These are phyloP conservation scores for Cinara cedri DNA, from an alignment of 2,888 invertebrate genomes.

Conservation along the genomic window DNA sequence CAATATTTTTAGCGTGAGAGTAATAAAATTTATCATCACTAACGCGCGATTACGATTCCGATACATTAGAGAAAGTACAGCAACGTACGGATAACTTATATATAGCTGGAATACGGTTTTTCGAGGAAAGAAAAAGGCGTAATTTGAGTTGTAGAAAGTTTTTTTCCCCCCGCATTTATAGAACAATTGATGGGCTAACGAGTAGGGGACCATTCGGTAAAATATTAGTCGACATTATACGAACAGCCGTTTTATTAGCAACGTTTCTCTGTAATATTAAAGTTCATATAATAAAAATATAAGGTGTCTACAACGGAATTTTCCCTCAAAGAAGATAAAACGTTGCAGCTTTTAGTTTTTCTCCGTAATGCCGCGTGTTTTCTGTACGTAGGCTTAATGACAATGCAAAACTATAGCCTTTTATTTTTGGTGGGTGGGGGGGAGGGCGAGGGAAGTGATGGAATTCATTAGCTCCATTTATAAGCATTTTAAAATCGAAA, in stretches of 20 bases:
- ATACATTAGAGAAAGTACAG: not conserved
- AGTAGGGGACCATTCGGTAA: not conserved
- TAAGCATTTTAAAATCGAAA: no score
- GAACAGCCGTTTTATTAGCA: constrained; percentile 1
- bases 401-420: not conserved
- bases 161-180: not conserved
- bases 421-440: no score
- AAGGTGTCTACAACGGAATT: not conserved
- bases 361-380: not conserved
- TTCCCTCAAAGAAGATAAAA: constrained; percentile 1
- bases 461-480: no score
- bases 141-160: constrained; percentile 14
- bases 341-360: not conserved
- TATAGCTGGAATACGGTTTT: no score
- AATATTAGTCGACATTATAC: constrained; percentile 13
- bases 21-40: constrained; percentile 1
- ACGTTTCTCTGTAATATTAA: constrained; percentile 23
- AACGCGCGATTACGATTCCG: not conserved
- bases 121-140: constrained; percentile 3
- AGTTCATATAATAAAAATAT: constrained; percentile 8
- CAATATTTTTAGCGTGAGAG: not conserved
- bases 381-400: not conserved
- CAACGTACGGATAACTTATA: not conserved
- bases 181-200: constrained; percentile 42
- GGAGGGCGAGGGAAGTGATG: no score